A percentile compares a stretch with the other conserved stretches of the same genome.
These are phyloP conservation scores for Eurois occulta DNA, from an alignment of 2,888 invertebrate genomes.

Conservation along the genomic window DNA sequence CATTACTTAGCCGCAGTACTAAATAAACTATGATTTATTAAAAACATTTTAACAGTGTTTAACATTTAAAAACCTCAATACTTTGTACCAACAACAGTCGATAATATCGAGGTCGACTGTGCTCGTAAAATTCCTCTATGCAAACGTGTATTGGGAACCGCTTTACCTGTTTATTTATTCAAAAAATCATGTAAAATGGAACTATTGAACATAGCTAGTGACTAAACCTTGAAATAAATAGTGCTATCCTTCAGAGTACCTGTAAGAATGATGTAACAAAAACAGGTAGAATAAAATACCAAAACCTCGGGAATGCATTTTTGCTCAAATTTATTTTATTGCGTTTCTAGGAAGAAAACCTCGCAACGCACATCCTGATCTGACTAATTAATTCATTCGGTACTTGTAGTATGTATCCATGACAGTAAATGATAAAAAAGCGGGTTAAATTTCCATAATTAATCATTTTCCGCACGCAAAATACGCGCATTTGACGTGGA, in stretches of 20 bases:
- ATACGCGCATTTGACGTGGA: too few species aligned
- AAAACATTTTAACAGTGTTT: neutral
- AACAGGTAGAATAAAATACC: neutral
- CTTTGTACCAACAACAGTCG: neutral
- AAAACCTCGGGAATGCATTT: too few species aligned
- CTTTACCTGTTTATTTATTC: constrained; percentile 37
- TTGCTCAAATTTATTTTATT: too few species aligned
- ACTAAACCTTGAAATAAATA: neutral
- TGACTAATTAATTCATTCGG: too few species aligned
- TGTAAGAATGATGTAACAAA: neutral
- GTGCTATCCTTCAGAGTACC: neutral
- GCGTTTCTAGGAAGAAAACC: too few species aligned
- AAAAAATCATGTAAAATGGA: constrained; percentile 21
- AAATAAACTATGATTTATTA: neutral
- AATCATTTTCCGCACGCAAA: too few species aligned
- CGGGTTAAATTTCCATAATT: too few species aligned
- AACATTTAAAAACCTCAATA: neutral
- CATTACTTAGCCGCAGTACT: too few species aligned
- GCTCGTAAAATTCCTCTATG: constrained; percentile 41
- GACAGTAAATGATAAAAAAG: too few species aligned
- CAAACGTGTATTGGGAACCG: constrained; percentile 53
- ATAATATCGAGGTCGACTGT: constrained; percentile 14
- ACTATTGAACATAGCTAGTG: neutral
- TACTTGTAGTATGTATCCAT: too few species aligned
- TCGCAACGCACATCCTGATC: too few species aligned